Evolutionary conservation across 2,888 invertebrate genomes (phyloP).

Genomic region (Pristionchus entomophagus): DNA sequence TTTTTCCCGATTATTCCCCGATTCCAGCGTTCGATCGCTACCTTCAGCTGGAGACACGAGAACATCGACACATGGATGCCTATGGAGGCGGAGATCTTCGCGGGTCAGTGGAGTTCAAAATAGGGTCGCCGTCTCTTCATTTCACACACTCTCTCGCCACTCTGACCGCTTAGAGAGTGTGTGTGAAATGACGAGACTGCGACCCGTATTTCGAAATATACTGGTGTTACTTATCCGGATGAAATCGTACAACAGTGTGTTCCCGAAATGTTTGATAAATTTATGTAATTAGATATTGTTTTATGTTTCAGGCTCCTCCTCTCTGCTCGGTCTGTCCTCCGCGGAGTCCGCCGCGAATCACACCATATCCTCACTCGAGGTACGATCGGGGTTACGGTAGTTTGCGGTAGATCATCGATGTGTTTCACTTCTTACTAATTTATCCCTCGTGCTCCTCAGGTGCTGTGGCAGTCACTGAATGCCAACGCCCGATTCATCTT

Average conservation of each 20-base stretch:
- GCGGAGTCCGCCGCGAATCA: conserved; percentile 76
- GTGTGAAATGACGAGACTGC: too few species aligned
- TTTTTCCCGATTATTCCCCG: too few species aligned
- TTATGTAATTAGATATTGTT: not conserved
- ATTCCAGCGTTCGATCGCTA: conserved; percentile 76
- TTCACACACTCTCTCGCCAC: too few species aligned
- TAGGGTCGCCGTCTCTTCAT: too few species aligned
- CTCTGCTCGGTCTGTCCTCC: conserved; percentile 74
- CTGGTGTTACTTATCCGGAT: too few species aligned
- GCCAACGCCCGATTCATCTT: conserved; percentile 83
- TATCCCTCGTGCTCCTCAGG: too few species aligned
- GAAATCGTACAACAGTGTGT: too few species aligned
- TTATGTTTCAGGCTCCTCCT: conserved; percentile 83
- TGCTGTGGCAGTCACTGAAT: conserved; percentile 91
- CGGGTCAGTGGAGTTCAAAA: not conserved
- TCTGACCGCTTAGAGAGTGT: too few species aligned
- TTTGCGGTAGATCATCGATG: not conserved
- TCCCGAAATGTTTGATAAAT: too few species aligned
- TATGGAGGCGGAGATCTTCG: conserved; percentile 27
- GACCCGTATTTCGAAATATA: too few species aligned
- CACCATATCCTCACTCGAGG: conserved; percentile 86
- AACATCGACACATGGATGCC: conserved; percentile 81
- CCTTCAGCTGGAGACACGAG: conserved; percentile 85
- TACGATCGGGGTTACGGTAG: not conserved
- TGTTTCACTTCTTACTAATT: too few species aligned